Percentiles rank a stretch among this genome's conserved stretches.
These are phyloP conservation scores for Cheilosia impressa DNA, from an alignment of 2,888 invertebrate species.

Conservation along the genomic window DNA sequence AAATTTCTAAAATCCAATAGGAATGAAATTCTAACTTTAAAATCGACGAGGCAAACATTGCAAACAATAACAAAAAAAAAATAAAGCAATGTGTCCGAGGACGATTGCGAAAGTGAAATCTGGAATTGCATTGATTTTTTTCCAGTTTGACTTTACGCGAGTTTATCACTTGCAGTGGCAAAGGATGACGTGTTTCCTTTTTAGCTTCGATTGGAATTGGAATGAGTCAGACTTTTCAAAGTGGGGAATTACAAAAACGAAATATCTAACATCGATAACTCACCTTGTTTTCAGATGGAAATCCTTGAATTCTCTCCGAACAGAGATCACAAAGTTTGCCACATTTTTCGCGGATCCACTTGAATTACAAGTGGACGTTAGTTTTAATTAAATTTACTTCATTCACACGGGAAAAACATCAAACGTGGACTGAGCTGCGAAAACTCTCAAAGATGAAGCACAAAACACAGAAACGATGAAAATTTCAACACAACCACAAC, in stretches of 20 bases:
- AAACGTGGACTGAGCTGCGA: slow-evolving; percentile 38
- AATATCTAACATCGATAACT: background rate
- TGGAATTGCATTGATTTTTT: slow-evolving; percentile 62
- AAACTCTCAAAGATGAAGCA: slow-evolving; percentile 18
- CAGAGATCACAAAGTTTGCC: slow-evolving; percentile 19
- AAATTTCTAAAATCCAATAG: background rate
- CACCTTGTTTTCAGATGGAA: slow-evolving; percentile 26
- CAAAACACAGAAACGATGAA: slow-evolving; percentile 20
- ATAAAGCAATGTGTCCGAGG: background rate
- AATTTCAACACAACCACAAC: background rate
- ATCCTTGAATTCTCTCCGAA: slow-evolving; percentile 10
- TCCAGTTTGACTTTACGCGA: background rate
- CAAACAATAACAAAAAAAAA: slow-evolving; percentile 10
- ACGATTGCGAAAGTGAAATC: slow-evolving; percentile 62
- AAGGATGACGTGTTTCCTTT: slow-evolving; percentile 70
- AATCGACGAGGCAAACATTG: background rate
- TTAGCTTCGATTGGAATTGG: slow-evolving; percentile 18
- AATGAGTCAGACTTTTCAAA: slow-evolving; percentile 58
- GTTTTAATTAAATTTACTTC: slow-evolving; percentile 7
- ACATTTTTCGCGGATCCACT: slow-evolving; percentile 31
- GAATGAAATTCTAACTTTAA: slow-evolving; percentile 33
- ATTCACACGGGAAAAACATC: slow-evolving; percentile 3
- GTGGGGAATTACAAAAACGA: background rate
- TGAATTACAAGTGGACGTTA: background rate
- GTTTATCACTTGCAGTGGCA: slow-evolving; percentile 5